Conservation (phyloP, 2,888 invertebrate genomes). For the Biston stratarius region DNA sequence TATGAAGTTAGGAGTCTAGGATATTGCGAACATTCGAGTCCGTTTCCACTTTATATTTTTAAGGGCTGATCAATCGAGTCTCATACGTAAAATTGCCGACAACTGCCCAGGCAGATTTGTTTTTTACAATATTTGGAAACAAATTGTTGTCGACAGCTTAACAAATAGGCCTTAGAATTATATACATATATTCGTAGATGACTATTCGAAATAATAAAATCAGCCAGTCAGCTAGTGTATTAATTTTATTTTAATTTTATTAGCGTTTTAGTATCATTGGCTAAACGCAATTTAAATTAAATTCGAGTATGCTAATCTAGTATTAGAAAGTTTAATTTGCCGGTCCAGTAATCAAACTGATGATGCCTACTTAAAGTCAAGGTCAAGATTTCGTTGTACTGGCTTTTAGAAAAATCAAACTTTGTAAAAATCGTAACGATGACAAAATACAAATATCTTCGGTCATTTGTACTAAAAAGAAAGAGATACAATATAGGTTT, state of each 20-base stretch:
- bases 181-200: not conserved
- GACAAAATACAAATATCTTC: not conserved
- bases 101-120: too few species aligned
- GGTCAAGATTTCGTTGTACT: not conserved
- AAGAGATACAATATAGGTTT: too few species aligned
- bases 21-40: too few species aligned
- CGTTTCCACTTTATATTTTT: too few species aligned
- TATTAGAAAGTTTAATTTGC: constrained; percentile 22
- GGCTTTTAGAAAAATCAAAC: not conserved
- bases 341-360: constrained; percentile 25
- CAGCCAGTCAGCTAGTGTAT: too few species aligned
- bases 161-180: not conserved
- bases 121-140: not conserved
- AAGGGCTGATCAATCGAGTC: too few species aligned
- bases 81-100: too few species aligned
- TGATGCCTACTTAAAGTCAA: constrained; percentile 15
- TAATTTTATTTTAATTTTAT: too few species aligned
- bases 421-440: not conserved
- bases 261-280: not conserved
- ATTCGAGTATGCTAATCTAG: not conserved
- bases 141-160: not conserved
- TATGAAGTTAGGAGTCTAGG: too few species aligned
- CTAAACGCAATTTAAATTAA: not conserved
- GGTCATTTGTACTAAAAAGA: not conserved
- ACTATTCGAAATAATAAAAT: not conserved